Percentiles rank a stretch among this genome's conserved stretches.
These are phyloP conservation scores for Scelioninae gen. 2 DNA, from an alignment of 2,888 invertebrate genomes.

Conservation along the genomic window DNA sequence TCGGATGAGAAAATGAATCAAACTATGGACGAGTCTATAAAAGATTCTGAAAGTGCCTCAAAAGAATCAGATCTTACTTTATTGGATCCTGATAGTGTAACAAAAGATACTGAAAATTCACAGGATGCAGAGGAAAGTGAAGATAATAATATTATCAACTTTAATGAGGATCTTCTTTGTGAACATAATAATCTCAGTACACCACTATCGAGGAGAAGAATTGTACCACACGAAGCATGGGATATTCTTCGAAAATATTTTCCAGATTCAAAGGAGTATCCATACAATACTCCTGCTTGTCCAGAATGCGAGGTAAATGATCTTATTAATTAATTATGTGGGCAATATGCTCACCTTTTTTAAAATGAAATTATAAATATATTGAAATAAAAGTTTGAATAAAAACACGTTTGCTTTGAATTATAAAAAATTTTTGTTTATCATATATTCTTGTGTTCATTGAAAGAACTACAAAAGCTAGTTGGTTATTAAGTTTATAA, in stretches of 20 bases:
- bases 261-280: conserved; percentile 73
- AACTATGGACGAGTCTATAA: conserved; percentile 39
- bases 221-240: conserved; percentile 77
- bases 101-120: conserved; percentile 42
- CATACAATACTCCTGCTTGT: conserved; percentile 69
- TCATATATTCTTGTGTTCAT: no score
- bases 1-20: conserved; percentile 62
- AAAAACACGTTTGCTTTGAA: no score
- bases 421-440: no score
- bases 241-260: conserved; percentile 76
- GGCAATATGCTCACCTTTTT: no score
- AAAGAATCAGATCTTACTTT: conserved; percentile 37
- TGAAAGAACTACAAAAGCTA: no score
- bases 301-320: conserved; percentile 67
- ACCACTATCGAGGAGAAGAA: conserved; percentile 72
- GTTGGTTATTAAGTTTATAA: no score
- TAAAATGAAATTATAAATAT: no score
- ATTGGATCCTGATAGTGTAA: conserved; percentile 18
- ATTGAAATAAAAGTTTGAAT: no score
- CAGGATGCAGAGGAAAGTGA: conserved; percentile 70
- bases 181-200: conserved; percentile 75
- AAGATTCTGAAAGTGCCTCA: conserved; percentile 45
- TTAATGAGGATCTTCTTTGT: conserved; percentile 78
- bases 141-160: conserved; percentile 72
- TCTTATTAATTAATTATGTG: no score